Conservation (phyloP, 2,888 invertebrate genomes). For the Helobdella robusta region DNA sequence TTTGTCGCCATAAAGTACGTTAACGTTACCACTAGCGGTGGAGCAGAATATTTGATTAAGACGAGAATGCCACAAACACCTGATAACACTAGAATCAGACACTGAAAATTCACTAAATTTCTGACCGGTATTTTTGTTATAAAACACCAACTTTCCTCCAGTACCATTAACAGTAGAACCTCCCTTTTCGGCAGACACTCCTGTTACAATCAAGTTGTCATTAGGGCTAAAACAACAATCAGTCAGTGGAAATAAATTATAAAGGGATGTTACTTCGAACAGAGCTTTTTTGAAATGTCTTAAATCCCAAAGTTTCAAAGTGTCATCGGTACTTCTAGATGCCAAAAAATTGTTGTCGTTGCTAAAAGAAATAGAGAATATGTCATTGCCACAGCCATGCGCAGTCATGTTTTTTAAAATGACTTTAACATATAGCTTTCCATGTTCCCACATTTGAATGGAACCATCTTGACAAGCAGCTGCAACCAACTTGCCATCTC, state of each 20-base stretch:
- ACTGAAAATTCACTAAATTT: slow-evolving; percentile 64
- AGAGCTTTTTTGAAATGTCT: slow-evolving; percentile 71
- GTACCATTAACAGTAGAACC: slow-evolving; percentile 33
- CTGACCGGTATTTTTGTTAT: slow-evolving; percentile 67
- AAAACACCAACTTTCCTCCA: slow-evolving; percentile 60
- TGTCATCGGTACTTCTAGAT: slow-evolving; percentile 80
- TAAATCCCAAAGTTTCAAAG: slow-evolving; percentile 88
- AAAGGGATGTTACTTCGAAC: slow-evolving; percentile 61
- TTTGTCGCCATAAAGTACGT: slow-evolving; percentile 79
- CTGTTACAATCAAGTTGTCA: slow-evolving; percentile 77
- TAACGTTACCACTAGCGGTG: slow-evolving; percentile 78
- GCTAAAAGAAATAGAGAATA: slow-evolving; percentile 75
- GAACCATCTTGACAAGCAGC: slow-evolving; percentile 90
- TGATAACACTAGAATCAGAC: slow-evolving; percentile 64
- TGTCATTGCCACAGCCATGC: slow-evolving; percentile 69
- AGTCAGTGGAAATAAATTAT: slow-evolving; percentile 65
- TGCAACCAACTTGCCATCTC: slow-evolving; percentile 76
- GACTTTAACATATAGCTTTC: slow-evolving; percentile 80
- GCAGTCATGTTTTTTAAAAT: slow-evolving; percentile 57
- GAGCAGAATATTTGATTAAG: slow-evolving; percentile 91
- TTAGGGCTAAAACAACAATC: slow-evolving; percentile 76
- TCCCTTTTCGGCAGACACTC: slow-evolving; percentile 64
- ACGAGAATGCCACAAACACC: slow-evolving; percentile 88
- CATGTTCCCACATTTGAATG: slow-evolving; percentile 91
- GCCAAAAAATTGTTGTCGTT: slow-evolving; percentile 71